Base-by-base conservation (phyloP, 2,797 vertebrate species). In the Mycteria americana region DNA sequence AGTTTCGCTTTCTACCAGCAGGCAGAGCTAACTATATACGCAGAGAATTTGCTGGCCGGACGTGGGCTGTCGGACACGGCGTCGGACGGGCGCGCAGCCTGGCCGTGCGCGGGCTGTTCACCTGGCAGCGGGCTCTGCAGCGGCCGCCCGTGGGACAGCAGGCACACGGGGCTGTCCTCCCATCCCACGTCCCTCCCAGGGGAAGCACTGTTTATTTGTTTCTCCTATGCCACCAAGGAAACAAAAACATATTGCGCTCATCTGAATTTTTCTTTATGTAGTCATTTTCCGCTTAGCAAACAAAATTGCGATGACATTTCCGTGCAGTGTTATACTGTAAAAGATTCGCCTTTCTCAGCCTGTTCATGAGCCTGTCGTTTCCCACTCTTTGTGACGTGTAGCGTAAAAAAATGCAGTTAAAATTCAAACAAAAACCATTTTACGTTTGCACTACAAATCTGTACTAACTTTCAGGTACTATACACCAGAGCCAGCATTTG, bases 101-200 rank as follows among this genome's bases (percentile, higher is more conserved):
- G 31, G 13, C 31, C 31, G 2, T 6, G 31, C 21, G 1, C 33
- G 7, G 15, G 3, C 41, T 23, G 11, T 4, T 43, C 23, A 10
- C 5, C 13, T 1, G 2, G 14, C 1, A 1, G 10, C 0, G 8
- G 39, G 46, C 18, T 64, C 48, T 41, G 31, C 18, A 6, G 68
- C 64, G 64, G n/a, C 1, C 1, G 22, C 1, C 1, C 1, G 1
- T 10, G 37, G 41, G 19, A 39, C 35, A 21, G 33, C 8, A 35
- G 30, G 39, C 0, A 1, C 14, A 3, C 10, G 21, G 25, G 28
- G 22, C 60, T 60, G 18, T 57, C 31, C 15, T 82, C 39, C 19
- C 4, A 4, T 9, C 30, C 64, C 39, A 13, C 2, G 1, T 31
- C 24, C n/a, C 43, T 37, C 59, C 43, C 21, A 1, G 7, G 11